Percentiles rank a stretch among this genome's conserved stretches.
Evolutionary conservation across 2,797 vertebrate genomes (phyloP).

Genomic region (Geotrypetes seraphini): DNA sequence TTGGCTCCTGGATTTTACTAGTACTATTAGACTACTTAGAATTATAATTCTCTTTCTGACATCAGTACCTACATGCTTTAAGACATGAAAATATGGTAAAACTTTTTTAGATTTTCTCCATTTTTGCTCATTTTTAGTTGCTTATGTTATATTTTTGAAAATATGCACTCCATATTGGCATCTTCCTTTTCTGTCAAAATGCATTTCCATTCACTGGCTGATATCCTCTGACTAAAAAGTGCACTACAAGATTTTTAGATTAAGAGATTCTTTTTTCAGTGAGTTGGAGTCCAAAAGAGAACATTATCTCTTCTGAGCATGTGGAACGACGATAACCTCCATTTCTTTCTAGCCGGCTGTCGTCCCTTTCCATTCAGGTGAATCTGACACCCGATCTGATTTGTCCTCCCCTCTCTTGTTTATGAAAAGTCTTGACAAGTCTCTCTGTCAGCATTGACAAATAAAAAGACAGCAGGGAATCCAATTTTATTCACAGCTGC

Average conservation of each 20-base stretch:
- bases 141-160: too few species aligned
- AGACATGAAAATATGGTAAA: too few species aligned
- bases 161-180: too few species aligned
- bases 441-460: slow-evolving; percentile 55
- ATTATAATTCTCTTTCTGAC: too few species aligned
- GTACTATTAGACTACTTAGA: too few species aligned
- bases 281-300: not conserved
- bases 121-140: too few species aligned
- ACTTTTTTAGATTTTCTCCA: too few species aligned
- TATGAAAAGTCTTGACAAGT: slow-evolving; percentile 36
- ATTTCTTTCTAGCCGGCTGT: slow-evolving; percentile 29
- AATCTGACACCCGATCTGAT: slow-evolving; percentile 36
- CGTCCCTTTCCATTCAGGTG: slow-evolving; percentile 38
- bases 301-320: slow-evolving; percentile 20
- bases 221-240: not conserved
- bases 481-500: slow-evolving; percentile 39
- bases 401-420: slow-evolving; percentile 38
- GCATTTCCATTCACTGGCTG: too few species aligned
- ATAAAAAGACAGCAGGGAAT: slow-evolving; percentile 33
- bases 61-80: too few species aligned
- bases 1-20: too few species aligned
- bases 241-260: not conserved
- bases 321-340: slow-evolving; percentile 31
- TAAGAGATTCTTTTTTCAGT: too few species aligned
- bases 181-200: too few species aligned